These are phyloP conservation scores for Zygaena filipendulae DNA, from an alignment of 2,888 invertebrate genomes.

Conservation along the genomic window DNA sequence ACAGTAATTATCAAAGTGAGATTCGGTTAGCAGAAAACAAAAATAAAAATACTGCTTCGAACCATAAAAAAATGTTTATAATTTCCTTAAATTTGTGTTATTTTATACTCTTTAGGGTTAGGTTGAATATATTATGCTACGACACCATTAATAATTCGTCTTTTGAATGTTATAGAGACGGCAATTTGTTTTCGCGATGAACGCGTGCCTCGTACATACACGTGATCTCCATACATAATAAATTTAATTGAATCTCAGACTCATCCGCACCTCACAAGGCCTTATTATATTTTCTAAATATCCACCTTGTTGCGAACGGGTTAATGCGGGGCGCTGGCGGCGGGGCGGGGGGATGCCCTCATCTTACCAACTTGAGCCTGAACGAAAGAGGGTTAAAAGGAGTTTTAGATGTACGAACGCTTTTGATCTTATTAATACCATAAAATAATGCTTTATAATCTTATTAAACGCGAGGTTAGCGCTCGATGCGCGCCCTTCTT, in stretches of 20 bases:
- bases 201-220: conserved; percentile 51
- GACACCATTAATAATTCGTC: too few relatives aligned
- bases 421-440: conserved; percentile 81
- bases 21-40: too few relatives aligned
- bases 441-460: conserved; percentile 81
- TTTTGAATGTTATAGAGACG: too few relatives aligned
- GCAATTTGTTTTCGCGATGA: conserved; percentile 55
- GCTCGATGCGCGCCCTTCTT: conserved; percentile 53
- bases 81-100: too few relatives aligned
- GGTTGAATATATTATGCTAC: too few relatives aligned
- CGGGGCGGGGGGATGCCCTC: conserved; percentile 44
- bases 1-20: too few relatives aligned
- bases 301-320: conserved; percentile 49
- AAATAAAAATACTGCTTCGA: too few relatives aligned
- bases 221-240: conserved; percentile 66
- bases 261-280: conserved; percentile 51
- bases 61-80: too few relatives aligned
- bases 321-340: conserved; percentile 25
- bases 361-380: conserved; percentile 58
- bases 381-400: conserved; percentile 67
- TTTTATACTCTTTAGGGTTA: too few relatives aligned
- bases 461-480: conserved; percentile 80
- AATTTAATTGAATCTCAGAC: conserved; percentile 65
- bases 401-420: conserved; percentile 72
- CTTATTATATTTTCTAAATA: conserved; percentile 64